Evolutionary conservation across 2,888 invertebrate species (phyloP).

Genomic region (Chrysina gloriosa): DNA sequence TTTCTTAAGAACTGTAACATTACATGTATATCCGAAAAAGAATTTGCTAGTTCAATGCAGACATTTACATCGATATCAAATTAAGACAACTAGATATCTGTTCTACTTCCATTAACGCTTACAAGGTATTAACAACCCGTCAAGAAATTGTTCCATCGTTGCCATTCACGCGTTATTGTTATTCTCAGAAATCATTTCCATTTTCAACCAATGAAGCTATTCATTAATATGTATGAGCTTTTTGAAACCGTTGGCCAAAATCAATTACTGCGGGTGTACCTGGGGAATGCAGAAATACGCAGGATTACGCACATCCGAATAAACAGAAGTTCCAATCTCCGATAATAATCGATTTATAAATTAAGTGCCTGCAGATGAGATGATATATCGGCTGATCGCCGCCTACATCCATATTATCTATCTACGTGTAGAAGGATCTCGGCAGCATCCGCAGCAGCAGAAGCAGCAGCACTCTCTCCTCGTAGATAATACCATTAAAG

Average conservation of each 20-base stretch:
- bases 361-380: constrained; percentile 31
- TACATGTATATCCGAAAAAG: no score
- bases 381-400: constrained; percentile 19
- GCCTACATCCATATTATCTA: constrained; percentile 14
- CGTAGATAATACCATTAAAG: constrained; percentile 48
- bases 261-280: constrained; percentile 26
- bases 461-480: constrained; percentile 3
- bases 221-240: constrained; percentile 23
- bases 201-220: constrained; percentile 15
- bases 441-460: neutral
- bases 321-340: constrained; percentile 27
- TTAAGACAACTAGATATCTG: no score
- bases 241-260: neutral
- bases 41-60: no score
- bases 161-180: no score
- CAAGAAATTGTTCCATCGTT: no score
- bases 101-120: no score
- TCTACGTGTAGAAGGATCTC: constrained; percentile 10
- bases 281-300: neutral
- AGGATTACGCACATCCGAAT: neutral
- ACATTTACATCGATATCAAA: no score
- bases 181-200: neutral
- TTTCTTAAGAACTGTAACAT: no score
- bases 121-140: no score
- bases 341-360: constrained; percentile 32